Percentiles rank a stretch among this genome's conserved stretches.
These are phyloP conservation scores for Hyperoplus immaculatus DNA, from an alignment of 2,797 vertebrate genomes.

Conservation along the genomic window DNA sequence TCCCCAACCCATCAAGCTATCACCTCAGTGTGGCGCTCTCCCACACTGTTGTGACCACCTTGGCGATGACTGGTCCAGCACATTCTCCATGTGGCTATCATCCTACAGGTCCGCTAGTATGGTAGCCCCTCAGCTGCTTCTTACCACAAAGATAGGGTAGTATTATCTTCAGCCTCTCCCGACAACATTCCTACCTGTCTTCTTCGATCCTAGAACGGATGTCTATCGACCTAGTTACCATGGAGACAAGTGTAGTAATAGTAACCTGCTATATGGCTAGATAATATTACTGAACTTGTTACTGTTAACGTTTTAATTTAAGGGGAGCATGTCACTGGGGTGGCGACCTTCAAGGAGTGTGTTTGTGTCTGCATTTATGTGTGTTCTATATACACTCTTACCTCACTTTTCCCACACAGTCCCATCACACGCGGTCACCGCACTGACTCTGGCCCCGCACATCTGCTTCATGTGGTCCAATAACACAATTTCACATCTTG, in stretches of 20 bases:
- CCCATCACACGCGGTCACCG: constrained; percentile 37
- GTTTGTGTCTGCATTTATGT: constrained; percentile 38
- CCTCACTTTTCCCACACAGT: constrained; percentile 55
- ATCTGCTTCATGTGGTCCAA: constrained; percentile 59
- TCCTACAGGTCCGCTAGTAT: constrained; percentile 35
- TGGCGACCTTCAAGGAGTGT: constrained; percentile 51
- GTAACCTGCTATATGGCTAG: constrained; percentile 44
- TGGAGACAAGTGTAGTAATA: constrained; percentile 54
- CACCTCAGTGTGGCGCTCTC: constrained; percentile 59
- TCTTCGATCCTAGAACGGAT: constrained; percentile 33
- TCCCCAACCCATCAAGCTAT: constrained; percentile 52
- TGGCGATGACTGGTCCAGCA: constrained; percentile 42
- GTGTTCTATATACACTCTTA: constrained; percentile 53
- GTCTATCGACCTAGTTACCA: constrained; percentile 53
- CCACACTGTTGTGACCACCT: constrained; percentile 45
- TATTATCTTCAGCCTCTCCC: constrained; percentile 51
- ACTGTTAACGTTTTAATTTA: constrained; percentile 53
- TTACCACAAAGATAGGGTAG: constrained; percentile 42
- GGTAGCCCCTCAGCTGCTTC: constrained; percentile 46
- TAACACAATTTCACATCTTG: constrained; percentile 37
- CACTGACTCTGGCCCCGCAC: constrained; percentile 34
- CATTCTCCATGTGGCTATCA: constrained; percentile 29
- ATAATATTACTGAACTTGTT: constrained; percentile 56
- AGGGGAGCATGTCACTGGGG: constrained; percentile 56
- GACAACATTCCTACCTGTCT: constrained; percentile 53